phyloP scores from a whole-genome alignment of 2,888 invertebrate species.

The Drosophila longiperda region DNA sequence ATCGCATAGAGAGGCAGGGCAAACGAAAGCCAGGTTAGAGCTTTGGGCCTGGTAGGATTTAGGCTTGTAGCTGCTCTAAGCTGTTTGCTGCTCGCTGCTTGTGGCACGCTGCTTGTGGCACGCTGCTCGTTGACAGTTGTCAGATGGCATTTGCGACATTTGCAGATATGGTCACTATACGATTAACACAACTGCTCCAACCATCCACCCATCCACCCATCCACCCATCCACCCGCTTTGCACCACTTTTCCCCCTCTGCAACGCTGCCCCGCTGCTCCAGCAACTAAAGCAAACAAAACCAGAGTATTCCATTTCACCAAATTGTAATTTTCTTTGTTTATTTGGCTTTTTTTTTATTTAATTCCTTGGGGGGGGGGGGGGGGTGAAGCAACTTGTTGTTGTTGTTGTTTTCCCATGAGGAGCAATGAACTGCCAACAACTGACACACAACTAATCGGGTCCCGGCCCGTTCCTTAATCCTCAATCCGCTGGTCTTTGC shows the following conservation, averaged over 20 bases:
- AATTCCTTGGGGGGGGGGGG: background rate
- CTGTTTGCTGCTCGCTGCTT: conserved; percentile 11
- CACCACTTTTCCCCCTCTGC: background rate
- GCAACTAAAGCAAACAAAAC: conserved; percentile 25
- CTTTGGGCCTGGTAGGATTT: conserved; percentile 26
- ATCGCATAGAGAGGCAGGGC: conserved; percentile 41
- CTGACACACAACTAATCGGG: conserved; percentile 56
- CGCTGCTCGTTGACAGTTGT: conserved; percentile 47
- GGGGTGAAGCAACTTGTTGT: background rate
- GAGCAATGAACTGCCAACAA: conserved; percentile 47
- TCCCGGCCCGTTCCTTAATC: conserved; percentile 19
- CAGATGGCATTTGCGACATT: conserved; percentile 33
- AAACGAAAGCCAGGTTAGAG: background rate
- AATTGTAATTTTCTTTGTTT: conserved; percentile 45
- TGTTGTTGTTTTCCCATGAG: conserved; percentile 39
- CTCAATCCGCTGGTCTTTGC: conserved; percentile 6
- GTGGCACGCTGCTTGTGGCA: conserved; percentile 12
- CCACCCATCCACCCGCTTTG: background rate
- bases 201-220: too few species aligned
- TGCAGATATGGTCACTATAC: conserved; percentile 46
- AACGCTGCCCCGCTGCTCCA: background rate
- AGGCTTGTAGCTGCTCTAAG: conserved; percentile 50
- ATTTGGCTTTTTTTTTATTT: conserved; percentile 8
- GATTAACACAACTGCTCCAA: conserved; percentile 15
- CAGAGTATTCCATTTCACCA: conserved; percentile 56